Conservation (phyloP, 2,888 invertebrate genomes). For the Globia sparganii region DNA sequence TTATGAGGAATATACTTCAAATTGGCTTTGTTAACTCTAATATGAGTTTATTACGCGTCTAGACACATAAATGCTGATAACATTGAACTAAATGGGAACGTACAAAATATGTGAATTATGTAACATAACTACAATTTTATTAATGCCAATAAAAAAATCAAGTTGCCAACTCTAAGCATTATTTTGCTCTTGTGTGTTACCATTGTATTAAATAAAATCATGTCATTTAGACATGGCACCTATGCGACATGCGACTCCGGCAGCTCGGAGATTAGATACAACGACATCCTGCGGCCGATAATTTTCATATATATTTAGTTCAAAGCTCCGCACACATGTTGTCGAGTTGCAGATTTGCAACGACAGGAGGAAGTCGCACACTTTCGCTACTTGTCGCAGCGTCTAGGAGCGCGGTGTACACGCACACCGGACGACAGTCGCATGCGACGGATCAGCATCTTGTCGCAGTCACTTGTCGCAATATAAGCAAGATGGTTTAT, state of each 20-base stretch:
- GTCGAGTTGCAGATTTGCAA: neutral
- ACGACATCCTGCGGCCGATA: neutral
- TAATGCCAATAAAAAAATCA: neutral
- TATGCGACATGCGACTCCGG: neutral
- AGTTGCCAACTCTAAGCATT: neutral
- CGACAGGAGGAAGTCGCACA: neutral
- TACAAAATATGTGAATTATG: too few species aligned
- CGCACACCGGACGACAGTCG: neutral
- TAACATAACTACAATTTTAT: neutral
- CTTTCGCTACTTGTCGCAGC: neutral
- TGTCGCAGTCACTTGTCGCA: neutral
- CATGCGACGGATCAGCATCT: neutral
- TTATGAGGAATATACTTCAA: slow-evolving; percentile 19
- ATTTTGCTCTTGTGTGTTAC: too few species aligned
- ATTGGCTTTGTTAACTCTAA: slow-evolving; percentile 16
- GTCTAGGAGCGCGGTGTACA: neutral
- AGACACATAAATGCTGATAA: neutral
- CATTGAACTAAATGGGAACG: slow-evolving; percentile 5
- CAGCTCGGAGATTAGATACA: neutral
- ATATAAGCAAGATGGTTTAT: neutral
- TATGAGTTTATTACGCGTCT: slow-evolving; percentile 1
- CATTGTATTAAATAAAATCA: neutral
- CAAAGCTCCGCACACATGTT: neutral
- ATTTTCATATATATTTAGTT: neutral
- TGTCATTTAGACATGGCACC: neutral